Conservation (phyloP, 2,888 invertebrate species). For the Phaedon cochleariae region DNA sequence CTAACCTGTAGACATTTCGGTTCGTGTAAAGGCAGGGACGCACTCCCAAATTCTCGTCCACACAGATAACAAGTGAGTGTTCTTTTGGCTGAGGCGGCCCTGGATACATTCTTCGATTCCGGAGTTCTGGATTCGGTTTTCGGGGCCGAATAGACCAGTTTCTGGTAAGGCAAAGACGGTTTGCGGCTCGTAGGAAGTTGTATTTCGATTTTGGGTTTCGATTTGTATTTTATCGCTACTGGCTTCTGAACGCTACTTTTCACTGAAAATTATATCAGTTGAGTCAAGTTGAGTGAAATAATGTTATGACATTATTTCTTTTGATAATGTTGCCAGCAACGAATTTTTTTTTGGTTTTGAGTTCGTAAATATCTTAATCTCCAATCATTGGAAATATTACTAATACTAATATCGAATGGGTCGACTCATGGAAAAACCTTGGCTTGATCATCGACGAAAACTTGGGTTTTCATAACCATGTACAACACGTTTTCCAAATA, state of each 20-base stretch:
- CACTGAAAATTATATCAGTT: conserved; percentile 39
- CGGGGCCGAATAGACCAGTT: conserved; percentile 38
- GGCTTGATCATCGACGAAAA: too few relatives aligned
- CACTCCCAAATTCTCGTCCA: conserved; percentile 72
- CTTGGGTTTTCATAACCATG: too few relatives aligned
- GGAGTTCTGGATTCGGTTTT: conserved; percentile 9
- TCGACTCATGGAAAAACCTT: too few relatives aligned
- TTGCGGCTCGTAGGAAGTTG: conserved; percentile 35
- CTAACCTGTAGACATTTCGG: conserved; percentile 71
- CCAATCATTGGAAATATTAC: too few relatives aligned
- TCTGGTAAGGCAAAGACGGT: conserved; percentile 39
- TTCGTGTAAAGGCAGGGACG: conserved; percentile 72
- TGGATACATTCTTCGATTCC: conserved; percentile 9
- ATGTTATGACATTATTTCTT: too few relatives aligned
- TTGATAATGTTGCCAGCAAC: too few relatives aligned
- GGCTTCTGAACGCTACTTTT: conserved; percentile 66
- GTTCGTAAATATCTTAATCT: too few relatives aligned
- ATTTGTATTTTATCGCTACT: conserved; percentile 63
- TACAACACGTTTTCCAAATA: too few relatives aligned
- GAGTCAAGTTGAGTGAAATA: neutral
- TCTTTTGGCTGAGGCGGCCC: conserved; percentile 47
- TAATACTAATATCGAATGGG: too few relatives aligned
- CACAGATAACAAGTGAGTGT: conserved; percentile 71
- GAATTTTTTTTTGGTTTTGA: too few relatives aligned
- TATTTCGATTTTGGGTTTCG: conserved; percentile 43